Evolutionary conservation across 2,888 invertebrate species (phyloP).

Genomic region (Orthosia incerta): DNA sequence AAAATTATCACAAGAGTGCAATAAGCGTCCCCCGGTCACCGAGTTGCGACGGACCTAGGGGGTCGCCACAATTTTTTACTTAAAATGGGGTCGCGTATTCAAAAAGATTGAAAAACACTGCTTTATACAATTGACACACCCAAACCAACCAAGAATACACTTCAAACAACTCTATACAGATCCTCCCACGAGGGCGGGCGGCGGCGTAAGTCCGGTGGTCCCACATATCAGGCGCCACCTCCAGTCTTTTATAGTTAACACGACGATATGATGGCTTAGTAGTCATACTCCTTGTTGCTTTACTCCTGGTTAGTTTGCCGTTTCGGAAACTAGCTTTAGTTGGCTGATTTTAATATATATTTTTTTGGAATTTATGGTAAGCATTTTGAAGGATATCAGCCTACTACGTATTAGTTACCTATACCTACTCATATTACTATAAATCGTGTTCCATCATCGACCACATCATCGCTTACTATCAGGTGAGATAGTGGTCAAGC

Average conservation of each 20-base stretch:
- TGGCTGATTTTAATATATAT: background rate
- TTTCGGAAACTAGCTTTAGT: slow-evolving; percentile 3
- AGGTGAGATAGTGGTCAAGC: too few relatives aligned
- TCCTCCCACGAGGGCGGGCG: slow-evolving; percentile 67
- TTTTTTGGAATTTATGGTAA: too few relatives aligned
- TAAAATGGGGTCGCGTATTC: background rate
- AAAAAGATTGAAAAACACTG: background rate
- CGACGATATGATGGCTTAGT: slow-evolving; percentile 68
- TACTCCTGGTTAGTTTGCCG: slow-evolving; percentile 45
- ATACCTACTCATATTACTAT: too few relatives aligned
- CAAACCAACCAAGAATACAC: slow-evolving; percentile 40
- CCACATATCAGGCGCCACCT: slow-evolving; percentile 85
- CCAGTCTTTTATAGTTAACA: slow-evolving; percentile 80
- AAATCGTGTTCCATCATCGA: too few relatives aligned
- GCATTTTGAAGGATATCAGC: too few relatives aligned
- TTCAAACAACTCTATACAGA: slow-evolving; percentile 62
- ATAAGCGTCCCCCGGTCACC: too few relatives aligned
- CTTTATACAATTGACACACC: slow-evolving; percentile 40
- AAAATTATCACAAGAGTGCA: too few relatives aligned
- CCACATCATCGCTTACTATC: too few relatives aligned
- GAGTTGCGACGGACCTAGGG: too few relatives aligned
- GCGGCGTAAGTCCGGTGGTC: slow-evolving; percentile 84
- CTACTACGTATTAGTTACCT: too few relatives aligned
- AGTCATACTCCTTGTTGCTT: slow-evolving; percentile 65
- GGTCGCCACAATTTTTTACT: too few relatives aligned